Evolutionary conservation across 1,140 invertebrate species (phyloP).

Genomic region (Armadillidium nasatum): DNA sequence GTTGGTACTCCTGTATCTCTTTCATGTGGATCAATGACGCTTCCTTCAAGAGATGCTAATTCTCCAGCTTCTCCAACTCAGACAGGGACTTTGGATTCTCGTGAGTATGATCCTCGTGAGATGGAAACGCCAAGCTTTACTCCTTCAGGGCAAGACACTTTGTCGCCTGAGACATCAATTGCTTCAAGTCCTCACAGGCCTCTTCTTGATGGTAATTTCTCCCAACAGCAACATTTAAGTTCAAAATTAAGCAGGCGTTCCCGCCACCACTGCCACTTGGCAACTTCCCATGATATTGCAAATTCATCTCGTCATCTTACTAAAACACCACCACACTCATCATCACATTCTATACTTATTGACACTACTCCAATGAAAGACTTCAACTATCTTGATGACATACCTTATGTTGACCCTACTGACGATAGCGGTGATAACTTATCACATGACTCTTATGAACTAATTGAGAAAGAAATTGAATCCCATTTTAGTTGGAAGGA

Average conservation of each 20-base stretch:
- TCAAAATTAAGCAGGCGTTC: constrained; percentile 33
- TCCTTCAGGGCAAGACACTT: constrained; percentile 44
- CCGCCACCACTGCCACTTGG: constrained; percentile 33
- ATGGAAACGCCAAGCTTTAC: constrained; percentile 42
- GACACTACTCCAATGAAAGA: constrained; percentile 31
- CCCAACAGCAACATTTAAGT: constrained; percentile 33
- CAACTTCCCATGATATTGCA: constrained; percentile 34
- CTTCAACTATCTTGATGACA: constrained; percentile 30
- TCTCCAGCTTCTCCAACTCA: constrained; percentile 44
- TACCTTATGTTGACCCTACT: constrained; percentile 30
- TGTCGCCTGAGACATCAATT: constrained; percentile 47
- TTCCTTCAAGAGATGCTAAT: constrained; percentile 51
- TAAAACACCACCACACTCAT: constrained; percentile 33
- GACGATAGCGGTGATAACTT: constrained; percentile 65
- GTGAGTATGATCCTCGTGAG: constrained; percentile 44
- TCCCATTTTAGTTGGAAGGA: background rate
- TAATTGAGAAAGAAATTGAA: constrained; percentile 58
- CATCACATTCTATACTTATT: constrained; percentile 30
- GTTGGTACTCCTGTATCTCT: constrained; percentile 52
- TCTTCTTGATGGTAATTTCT: constrained; percentile 36
- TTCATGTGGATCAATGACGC: constrained; percentile 60
- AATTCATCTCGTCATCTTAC: constrained; percentile 29
- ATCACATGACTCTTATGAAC: constrained; percentile 80
- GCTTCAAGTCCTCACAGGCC: constrained; percentile 47
- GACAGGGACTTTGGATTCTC: constrained; percentile 45